phyloP scores from a whole-genome alignment of 2,888 invertebrate species.

The Eupithecia tripunctaria region DNA sequence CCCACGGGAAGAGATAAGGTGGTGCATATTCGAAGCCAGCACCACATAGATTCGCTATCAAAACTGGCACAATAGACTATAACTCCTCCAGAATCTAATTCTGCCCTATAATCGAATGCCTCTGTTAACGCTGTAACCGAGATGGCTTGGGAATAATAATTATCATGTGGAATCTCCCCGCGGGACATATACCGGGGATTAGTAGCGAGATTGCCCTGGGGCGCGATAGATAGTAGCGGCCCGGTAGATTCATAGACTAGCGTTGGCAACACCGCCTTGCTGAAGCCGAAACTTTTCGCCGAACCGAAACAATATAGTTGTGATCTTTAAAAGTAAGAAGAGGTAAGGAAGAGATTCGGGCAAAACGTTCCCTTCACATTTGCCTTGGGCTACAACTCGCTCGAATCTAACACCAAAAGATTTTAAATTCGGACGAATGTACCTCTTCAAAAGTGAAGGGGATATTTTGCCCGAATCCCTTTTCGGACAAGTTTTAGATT shows the following conservation, averaged over 20 bases:
- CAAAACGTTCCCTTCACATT: too few species aligned
- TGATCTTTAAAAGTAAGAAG: too few species aligned
- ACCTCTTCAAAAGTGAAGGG: too few species aligned
- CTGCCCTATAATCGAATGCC: constrained; percentile 27
- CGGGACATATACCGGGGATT: constrained; percentile 56
- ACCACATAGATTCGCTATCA: too few species aligned
- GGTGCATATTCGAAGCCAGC: too few species aligned
- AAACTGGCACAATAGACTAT: constrained; percentile 1
- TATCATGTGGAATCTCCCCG: constrained; percentile 58
- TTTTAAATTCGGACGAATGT: too few species aligned
- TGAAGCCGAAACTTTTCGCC: constrained; percentile 32
- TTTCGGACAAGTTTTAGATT: too few species aligned
- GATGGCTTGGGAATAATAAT: constrained; percentile 56
- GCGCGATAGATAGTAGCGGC: constrained; percentile 49
- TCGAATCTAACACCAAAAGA: too few species aligned
- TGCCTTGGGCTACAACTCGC: too few species aligned
- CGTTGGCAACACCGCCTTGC: constrained; percentile 33
- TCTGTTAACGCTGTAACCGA: constrained; percentile 26
- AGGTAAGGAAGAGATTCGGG: too few species aligned
- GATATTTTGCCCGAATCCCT: too few species aligned
- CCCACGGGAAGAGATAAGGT: too few species aligned
- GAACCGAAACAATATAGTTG: background rate
- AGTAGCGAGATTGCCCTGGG: constrained; percentile 54
- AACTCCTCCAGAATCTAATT: constrained; percentile 22
- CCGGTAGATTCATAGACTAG: constrained; percentile 50